Conservation (phyloP, 2,888 invertebrate species). For the Melinaea marsaeus region DNA sequence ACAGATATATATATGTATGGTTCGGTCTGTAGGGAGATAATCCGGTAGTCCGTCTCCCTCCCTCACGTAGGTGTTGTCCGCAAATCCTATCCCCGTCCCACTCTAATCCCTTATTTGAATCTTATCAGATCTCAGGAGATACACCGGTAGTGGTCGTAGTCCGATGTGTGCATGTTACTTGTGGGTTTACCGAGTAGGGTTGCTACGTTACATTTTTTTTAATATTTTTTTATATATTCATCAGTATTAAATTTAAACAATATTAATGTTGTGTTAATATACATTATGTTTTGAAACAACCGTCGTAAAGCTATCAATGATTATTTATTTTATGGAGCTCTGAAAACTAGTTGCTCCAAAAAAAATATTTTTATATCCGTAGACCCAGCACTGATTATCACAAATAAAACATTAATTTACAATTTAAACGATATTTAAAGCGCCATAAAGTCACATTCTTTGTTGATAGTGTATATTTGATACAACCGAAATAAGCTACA, state of each 20-base stretch:
- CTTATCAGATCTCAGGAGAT: constrained; percentile 78
- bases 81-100: constrained; percentile 68
- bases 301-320: not conserved
- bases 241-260: not conserved
- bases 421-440: not conserved
- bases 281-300: too few species aligned
- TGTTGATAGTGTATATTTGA: not conserved
- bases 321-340: not conserved
- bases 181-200: constrained; percentile 58
- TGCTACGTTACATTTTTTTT: constrained; percentile 32
- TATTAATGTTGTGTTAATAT: not conserved
- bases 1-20: constrained; percentile 55
- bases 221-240: not conserved
- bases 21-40: constrained; percentile 70
- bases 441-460: not conserved
- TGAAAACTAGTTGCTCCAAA: not conserved
- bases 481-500: not conserved
- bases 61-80: constrained; percentile 50
- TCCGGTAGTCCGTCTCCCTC: constrained; percentile 62
- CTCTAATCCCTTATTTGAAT: constrained; percentile 80
- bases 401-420: constrained; percentile 3
- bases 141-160: constrained; percentile 67
- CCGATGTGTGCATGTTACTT: constrained; percentile 59
- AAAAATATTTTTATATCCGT: not conserved
- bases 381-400: not conserved